Evolutionary conservation across 2,888 invertebrate species (phyloP), one percentile per base, ranked within the genome.

Genomic region (Dasypogon diadema): DNA sequence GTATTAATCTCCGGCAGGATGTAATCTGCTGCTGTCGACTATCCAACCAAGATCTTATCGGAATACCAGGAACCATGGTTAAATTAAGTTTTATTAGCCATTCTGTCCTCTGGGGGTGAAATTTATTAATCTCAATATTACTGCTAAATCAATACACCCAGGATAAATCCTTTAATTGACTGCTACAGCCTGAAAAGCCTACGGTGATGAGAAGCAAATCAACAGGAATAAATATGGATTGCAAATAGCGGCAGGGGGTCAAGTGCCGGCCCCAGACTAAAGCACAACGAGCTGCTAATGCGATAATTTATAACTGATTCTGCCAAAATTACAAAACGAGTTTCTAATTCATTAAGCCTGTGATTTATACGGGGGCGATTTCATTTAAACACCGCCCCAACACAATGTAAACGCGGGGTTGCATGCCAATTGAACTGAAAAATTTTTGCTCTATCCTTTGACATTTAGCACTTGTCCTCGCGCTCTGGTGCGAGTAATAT

Each of bases 281-380:
- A 14, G 16, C 75, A 22, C 34, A 77, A 65, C 75, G 77, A 75
- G 55, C 72, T 75, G 75, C 75, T 73, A 77, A 77, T 75, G 65
- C 77, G 75, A 75, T 77, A 77, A 77, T 77, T 77, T 77, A 77
- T 75, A 75, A 75, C 77, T 74, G 74, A 68, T 60, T 75, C 58
- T 55, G 58, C 75, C 60, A 75, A 77, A 77, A 77, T 75, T 75
- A 77, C 77, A 77, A 75, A 77, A 75, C 60, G 77, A 73, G 68
- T 77, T 77, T 77, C 77, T 77, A 75, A 77, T 75, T 77, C 77
- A 77, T 77, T 77, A 77, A 77, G 75, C 75, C 26, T 55, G 74
- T 77, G 75, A 77, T 75, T 75, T 75, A 77, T 77, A 63, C 34
- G 51, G 55, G 65, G 54, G 54, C 30, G 70, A 70, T 54, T 54